Evolutionary conservation across 2,113 vertebrate genomes (phyloP), one percentile per base, ranked within the genome.

Genomic region (Ammodytes marinus): DNA sequence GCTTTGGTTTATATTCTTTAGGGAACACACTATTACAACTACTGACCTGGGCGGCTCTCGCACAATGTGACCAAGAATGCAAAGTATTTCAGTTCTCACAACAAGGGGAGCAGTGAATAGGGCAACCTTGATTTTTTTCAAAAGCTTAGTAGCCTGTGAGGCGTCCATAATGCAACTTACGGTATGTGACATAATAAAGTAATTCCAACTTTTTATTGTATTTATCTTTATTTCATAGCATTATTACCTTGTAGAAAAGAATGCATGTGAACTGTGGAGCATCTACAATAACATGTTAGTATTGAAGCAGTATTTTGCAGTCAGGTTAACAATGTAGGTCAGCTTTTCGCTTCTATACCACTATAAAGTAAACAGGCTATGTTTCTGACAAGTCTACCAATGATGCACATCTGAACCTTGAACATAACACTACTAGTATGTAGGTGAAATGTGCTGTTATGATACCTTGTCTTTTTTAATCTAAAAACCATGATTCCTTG

Each of bases 1-100:
- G 90, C 76, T 93, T 89, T 81, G 42, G 55, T 35, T 47, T 93
- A 91, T 91, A 92, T 77, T 91, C 80, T 83, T 82, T 68, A 69
- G 85, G 85, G 71, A 88, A 76, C 87, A 89, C 87, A 90, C 87
- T 85, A 84, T 92, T 93, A 91, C 76, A 93, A 89, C 89, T 80
- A 83, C 74, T 86, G 90, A 93, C 92, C 85, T 80, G 74, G 69
- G 82, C 70, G 35, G 71, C 84, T 85, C 82, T 83, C 74, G 67
- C 64, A 93, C 86, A 92, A 93, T 93, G 90, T 52, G 88, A 71
- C 59, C 88, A 94, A 92, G 92, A 93, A 95, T 95, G 91, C 86
- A 80, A 93, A 91, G 90, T 89, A 94, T 95, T 91, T 91, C 88
- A 85, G 81, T 88, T 91, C 75, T 89, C 77, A 91, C 65, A 93